Evolutionary conservation across 2,113 vertebrate species (phyloP).

Genomic region (Pithys albifrons): DNA sequence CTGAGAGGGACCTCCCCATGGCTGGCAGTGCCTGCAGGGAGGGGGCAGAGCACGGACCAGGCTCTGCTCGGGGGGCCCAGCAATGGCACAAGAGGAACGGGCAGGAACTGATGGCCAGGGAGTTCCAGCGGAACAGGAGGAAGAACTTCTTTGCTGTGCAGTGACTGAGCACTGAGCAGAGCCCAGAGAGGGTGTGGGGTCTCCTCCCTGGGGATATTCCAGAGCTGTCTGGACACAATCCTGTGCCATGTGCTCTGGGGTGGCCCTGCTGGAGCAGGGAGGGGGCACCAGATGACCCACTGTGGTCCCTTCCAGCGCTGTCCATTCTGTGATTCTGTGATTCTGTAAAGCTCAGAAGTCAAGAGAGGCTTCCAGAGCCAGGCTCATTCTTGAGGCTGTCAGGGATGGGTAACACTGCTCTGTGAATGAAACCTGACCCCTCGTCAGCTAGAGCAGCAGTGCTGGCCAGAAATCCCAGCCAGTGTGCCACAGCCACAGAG

Average conservation of each 20-base stretch:
- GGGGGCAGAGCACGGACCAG: not conserved
- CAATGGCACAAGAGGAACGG: not conserved
- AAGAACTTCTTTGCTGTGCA: not conserved
- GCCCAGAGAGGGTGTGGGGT: not conserved
- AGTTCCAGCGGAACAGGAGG: not conserved
- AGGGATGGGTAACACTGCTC: not conserved
- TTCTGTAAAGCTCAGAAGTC: not conserved
- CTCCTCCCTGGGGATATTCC: not conserved
- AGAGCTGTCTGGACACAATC: not conserved
- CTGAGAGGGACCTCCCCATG: not conserved
- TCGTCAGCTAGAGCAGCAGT: not conserved
- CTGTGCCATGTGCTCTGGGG: not conserved
- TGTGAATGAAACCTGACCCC: not conserved
- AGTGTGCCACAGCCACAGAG: not conserved
- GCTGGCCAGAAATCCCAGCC: not conserved
- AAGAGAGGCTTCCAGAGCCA: not conserved
- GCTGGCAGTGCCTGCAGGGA: not conserved
- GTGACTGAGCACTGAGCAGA: not conserved
- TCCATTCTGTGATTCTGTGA: not conserved
- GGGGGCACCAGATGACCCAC: not conserved
- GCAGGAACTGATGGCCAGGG: not conserved
- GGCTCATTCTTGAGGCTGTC: not conserved
- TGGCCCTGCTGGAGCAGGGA: not conserved
- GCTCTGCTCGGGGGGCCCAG: not conserved
- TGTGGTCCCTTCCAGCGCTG: not conserved